A percentile compares a stretch with the other conserved stretches of the same genome.
Evolutionary conservation across 2,888 invertebrate genomes (phyloP).

Genomic region (Caenorhabditis afra): DNA sequence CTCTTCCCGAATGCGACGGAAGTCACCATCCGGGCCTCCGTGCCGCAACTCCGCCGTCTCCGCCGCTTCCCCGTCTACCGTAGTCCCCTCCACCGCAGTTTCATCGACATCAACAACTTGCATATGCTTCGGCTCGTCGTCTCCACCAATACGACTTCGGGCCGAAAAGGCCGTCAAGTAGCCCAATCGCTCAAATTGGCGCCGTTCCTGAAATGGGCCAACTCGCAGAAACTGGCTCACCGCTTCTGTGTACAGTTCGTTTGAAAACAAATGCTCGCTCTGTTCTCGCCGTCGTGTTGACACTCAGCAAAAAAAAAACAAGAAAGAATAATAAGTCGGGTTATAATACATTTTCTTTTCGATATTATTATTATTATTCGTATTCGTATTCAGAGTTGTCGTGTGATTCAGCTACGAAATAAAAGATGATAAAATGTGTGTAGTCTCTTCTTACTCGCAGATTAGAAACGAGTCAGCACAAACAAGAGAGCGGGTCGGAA

Average conservation of each 20-base stretch:
- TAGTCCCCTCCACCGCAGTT: slow-evolving; percentile 47
- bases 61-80: slow-evolving; percentile 64
- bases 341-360: slow-evolving; percentile 9
- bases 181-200: slow-evolving; percentile 56
- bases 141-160: slow-evolving; percentile 38
- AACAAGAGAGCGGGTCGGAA: slow-evolving; percentile 25
- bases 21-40: slow-evolving; percentile 63
- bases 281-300: neutral
- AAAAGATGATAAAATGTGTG: slow-evolving; percentile 21
- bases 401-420: neutral
- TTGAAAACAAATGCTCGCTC: slow-evolving; percentile 18
- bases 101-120: slow-evolving; percentile 51
- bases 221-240: slow-evolving; percentile 37
- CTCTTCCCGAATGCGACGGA: slow-evolving; percentile 64
- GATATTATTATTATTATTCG: too few species aligned
- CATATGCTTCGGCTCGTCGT: slow-evolving; percentile 60
- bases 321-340: slow-evolving; percentile 21
- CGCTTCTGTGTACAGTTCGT: slow-evolving; percentile 59
- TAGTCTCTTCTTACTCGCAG: neutral
- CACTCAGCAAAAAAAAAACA: slow-evolving; percentile 14
- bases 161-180: slow-evolving; percentile 41
- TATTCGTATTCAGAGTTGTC: neutral
- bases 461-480: slow-evolving; percentile 22
- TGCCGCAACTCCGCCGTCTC: slow-evolving; percentile 65
- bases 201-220: slow-evolving; percentile 58